These are phyloP conservation scores for Bursaphelenchus okinawaensis DNA, from an alignment of 2,888 invertebrate species.

Conservation along the genomic window DNA sequence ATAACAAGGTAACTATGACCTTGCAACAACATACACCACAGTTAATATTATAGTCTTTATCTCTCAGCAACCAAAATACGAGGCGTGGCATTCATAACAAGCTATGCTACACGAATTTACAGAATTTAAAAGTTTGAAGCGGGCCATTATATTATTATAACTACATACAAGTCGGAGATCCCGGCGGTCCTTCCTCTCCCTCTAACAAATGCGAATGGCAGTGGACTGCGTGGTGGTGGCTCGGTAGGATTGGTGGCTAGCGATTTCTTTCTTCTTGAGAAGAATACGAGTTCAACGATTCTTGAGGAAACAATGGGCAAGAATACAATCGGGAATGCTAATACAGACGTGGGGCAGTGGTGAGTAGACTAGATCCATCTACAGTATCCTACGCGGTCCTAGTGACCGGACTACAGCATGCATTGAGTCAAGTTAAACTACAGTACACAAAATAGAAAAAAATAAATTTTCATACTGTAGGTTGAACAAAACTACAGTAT, in stretches of 20 bases:
- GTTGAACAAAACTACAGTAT: too few species aligned
- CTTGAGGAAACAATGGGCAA: neutral
- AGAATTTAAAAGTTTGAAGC: neutral
- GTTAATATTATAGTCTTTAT: neutral
- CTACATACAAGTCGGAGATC: neutral
- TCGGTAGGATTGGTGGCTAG: neutral
- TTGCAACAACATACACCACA: neutral
- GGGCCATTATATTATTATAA: neutral
- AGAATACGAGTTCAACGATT: too few species aligned
- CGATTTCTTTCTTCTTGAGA: neutral
- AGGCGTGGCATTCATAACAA: neutral
- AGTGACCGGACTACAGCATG: neutral
- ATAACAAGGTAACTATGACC: neutral
- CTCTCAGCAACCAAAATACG: neutral
- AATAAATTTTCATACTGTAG: too few species aligned
- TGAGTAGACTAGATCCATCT: too few species aligned
- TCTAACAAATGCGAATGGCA: neutral
- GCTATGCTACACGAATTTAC: slow-evolving; percentile 1
- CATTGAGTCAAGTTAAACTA: too few species aligned
- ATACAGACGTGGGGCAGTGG: neutral
- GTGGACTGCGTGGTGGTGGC: neutral
- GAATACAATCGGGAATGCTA: neutral
- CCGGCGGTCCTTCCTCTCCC: neutral
- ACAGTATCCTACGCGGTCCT: too few species aligned
- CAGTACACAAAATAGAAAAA: too few species aligned